These are phyloP conservation scores for Calameuta idolon DNA, from an alignment of 2,888 invertebrate species.

Conservation along the genomic window DNA sequence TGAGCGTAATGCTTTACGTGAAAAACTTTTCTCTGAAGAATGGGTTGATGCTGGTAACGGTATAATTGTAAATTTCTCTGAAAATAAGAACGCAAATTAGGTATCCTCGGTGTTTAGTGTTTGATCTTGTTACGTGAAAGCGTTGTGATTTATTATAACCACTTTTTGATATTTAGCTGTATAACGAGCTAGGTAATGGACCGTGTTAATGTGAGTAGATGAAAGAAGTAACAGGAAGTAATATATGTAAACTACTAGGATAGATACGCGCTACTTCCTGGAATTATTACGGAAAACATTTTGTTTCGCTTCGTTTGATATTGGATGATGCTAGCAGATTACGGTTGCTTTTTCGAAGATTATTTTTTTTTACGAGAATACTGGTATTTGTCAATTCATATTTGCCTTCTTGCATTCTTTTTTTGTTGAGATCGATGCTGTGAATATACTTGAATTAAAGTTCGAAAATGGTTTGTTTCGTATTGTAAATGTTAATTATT, in stretches of 20 bases:
- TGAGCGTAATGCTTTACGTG: conserved; percentile 47
- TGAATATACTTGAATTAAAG: neutral
- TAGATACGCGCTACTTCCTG: neutral
- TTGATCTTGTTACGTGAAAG: neutral
- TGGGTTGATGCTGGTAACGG: conserved; percentile 62
- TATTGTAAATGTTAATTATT: conserved; percentile 6
- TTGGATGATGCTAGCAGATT: neutral
- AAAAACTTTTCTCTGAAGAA: conserved; percentile 59
- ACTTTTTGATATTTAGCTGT: neutral
- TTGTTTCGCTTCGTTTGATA: conserved; percentile 6
- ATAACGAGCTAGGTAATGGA: neutral
- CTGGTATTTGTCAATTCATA: neutral
- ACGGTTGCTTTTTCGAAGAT: neutral
- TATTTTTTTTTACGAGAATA: neutral
- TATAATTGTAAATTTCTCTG: conserved; percentile 57
- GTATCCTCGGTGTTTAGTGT: neutral
- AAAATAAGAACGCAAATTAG: conserved; percentile 41
- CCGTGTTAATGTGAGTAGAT: neutral
- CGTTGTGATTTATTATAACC: neutral
- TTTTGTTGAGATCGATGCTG: neutral
- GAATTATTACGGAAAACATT: neutral
- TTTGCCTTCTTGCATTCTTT: neutral
- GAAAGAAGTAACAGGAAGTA: neutral
- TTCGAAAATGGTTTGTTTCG: neutral
- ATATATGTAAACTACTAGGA: neutral